Base-by-base conservation (phyloP, 2,888 invertebrate species). In the Lithophane semibrunnea region DNA sequence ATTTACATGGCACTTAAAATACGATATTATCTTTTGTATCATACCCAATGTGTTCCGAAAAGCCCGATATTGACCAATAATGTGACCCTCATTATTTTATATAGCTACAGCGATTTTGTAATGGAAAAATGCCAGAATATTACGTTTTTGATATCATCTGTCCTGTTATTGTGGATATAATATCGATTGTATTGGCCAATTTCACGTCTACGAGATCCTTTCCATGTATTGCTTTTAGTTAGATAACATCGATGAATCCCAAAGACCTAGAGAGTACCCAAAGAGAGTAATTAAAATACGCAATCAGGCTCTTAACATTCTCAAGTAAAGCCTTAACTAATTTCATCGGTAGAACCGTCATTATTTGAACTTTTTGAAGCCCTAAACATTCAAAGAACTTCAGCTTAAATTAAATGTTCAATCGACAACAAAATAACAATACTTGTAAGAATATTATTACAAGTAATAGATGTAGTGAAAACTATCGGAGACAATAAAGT, bases 1-100 rank as follows among this genome's bases (percentile, higher is more conserved):
- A 93, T 93, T 93, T 94, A 93, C 92, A 92, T 92, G 88, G 79
- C 87, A 84, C 73, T 88, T 88, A 83, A 92, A 91, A 91, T 92
- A 89, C 88, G 89, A 90, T 91, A 89, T 92, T 91, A 90, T 91
- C 81, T 89, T 90, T 89, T 88, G 89, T 90, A 87, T 89, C 87
- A 86, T 86, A 86, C 81, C 82, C 87, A 88, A 89, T 90, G 90
- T 90, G 88, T 83, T 90, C 84, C 82, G 85, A 85, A 86, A 88
- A 85, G 78, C 87, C 88, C 85, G 88, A 87, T 89, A 90, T 90
- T 91, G 90, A 86, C 87, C 86, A 89, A 90, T 90, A 89, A 85
- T 85, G 84, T 86, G 88, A 92, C 91, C 92, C 89, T 90, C 90
- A 88, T 92, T 91, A 89, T 83, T 90, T 90, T 89, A 88, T 86